These are phyloP conservation scores for Idris sp. DNA, from an alignment of 1,140 invertebrate genomes.

Conservation along the genomic window DNA sequence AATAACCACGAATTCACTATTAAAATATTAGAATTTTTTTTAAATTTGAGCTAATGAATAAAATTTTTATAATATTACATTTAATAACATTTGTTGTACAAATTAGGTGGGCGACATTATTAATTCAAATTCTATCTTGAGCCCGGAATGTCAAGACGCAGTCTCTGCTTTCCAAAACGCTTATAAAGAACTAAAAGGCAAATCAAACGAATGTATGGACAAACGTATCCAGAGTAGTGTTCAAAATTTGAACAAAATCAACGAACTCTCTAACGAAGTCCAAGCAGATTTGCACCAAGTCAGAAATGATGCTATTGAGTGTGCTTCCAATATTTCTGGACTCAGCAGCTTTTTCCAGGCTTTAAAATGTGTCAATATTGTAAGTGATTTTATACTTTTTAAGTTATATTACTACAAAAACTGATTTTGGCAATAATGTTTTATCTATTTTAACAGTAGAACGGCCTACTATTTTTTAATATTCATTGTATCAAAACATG, in stretches of 20 bases:
- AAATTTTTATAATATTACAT: slow-evolving; percentile 1
- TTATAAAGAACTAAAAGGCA: slow-evolving; percentile 24
- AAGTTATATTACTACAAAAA: too few relatives aligned
- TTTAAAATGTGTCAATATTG: slow-evolving; percentile 58
- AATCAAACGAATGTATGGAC: slow-evolving; percentile 52
- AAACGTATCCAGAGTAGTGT: slow-evolving; percentile 44
- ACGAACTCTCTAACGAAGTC: slow-evolving; percentile 19
- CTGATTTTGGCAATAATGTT: too few relatives aligned
- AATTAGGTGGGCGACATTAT: slow-evolving; percentile 9
- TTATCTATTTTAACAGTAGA: too few relatives aligned
- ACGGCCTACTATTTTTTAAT: too few relatives aligned
- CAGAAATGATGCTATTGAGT: slow-evolving; percentile 46
- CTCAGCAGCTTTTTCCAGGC: slow-evolving; percentile 28
- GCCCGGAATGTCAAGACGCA: slow-evolving; percentile 11
- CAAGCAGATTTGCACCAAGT: slow-evolving; percentile 20
- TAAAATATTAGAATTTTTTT: too few relatives aligned
- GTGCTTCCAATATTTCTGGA: slow-evolving; percentile 48
- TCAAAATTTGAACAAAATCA: slow-evolving; percentile 50
- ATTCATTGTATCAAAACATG: too few relatives aligned
- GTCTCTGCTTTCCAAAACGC: slow-evolving; percentile 17
- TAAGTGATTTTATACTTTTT: slow-evolving; percentile 52
- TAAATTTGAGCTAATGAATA: too few relatives aligned
- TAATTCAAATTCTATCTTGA: slow-evolving; percentile 15
- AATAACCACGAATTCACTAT: too few relatives aligned
- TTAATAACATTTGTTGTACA: not conserved